Conservation (phyloP, 2,888 invertebrate genomes). For the Crepidodera aurea region DNA sequence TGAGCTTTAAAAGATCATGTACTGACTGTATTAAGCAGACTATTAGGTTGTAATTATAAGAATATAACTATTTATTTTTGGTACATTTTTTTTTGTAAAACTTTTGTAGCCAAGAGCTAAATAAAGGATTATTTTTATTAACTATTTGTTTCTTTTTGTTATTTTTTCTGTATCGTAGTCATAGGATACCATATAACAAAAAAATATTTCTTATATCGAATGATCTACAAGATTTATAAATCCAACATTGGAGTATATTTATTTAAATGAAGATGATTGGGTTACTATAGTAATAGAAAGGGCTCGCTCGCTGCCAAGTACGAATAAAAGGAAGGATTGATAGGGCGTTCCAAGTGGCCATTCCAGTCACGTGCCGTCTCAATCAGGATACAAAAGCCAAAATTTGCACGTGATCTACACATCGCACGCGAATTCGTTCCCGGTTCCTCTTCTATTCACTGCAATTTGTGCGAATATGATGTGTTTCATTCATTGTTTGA, state of each 20-base stretch:
- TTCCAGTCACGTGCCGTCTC: conserved; percentile 56
- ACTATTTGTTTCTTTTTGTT: too few species aligned
- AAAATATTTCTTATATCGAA: too few species aligned
- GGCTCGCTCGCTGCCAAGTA: conserved; percentile 35
- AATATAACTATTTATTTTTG: too few species aligned
- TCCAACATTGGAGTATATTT: conserved; percentile 10
- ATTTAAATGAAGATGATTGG: conserved; percentile 37
- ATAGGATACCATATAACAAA: too few species aligned
- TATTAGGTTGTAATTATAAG: too few species aligned
- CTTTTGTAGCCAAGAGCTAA: too few species aligned
- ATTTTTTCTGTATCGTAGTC: too few species aligned
- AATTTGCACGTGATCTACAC: conserved; percentile 61
- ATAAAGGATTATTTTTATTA: too few species aligned
- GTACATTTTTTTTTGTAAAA: too few species aligned
- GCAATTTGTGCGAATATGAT: conserved; percentile 46
- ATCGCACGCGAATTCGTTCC: conserved; percentile 50
- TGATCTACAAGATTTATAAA: not conserved
- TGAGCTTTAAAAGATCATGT: too few species aligned
- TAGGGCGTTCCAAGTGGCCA: conserved; percentile 50
- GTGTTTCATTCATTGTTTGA: conserved; percentile 47
- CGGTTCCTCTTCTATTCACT: conserved; percentile 41
- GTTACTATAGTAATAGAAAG: conserved; percentile 33
- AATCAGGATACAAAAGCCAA: conserved; percentile 60
- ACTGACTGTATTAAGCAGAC: too few species aligned
- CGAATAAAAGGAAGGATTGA: conserved; percentile 50